Evolutionary conservation across 1,140 invertebrate genomes (phyloP).

Genomic region (Lepidurus couesii): DNA sequence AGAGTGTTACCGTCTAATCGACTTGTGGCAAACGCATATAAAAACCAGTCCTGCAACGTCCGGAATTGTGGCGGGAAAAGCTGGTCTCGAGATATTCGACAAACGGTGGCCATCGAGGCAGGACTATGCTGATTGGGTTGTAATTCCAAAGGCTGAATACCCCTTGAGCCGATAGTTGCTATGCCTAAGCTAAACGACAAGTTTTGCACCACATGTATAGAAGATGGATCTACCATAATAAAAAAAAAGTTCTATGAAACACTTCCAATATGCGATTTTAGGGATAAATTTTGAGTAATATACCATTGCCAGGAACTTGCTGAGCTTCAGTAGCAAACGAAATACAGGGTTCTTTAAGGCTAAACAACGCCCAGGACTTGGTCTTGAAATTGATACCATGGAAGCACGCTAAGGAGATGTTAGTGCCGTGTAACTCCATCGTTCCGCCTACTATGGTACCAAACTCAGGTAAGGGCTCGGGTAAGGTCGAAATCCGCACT

Average conservation of each 20-base stretch:
- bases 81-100: slow-evolving; percentile 79
- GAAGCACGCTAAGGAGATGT: slow-evolving; percentile 93
- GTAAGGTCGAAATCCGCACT: slow-evolving; percentile 65
- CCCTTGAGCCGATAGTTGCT: slow-evolving; percentile 31
- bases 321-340: slow-evolving; percentile 93
- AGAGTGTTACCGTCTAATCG: slow-evolving; percentile 75
- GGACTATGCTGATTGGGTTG: slow-evolving; percentile 52
- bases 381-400: slow-evolving; percentile 96
- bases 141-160: slow-evolving; percentile 20
- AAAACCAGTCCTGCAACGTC: slow-evolving; percentile 90
- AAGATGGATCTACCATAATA: slow-evolving; percentile 42
- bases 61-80: slow-evolving; percentile 93
- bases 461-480: slow-evolving; percentile 56
- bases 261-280: not conserved
- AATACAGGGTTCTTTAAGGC: slow-evolving; percentile 87
- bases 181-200: slow-evolving; percentile 82
- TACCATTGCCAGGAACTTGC: slow-evolving; percentile 63
- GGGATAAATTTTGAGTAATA: slow-evolving; percentile 38
- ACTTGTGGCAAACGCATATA: slow-evolving; percentile 88
- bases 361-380: slow-evolving; percentile 94
- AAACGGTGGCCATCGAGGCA: slow-evolving; percentile 82
- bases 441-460: slow-evolving; percentile 87
- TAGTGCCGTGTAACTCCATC: slow-evolving; percentile 79
- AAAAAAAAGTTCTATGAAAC: slow-evolving; percentile 31
- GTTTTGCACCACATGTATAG: slow-evolving; percentile 74